phyloP scores from a whole-genome alignment of 2,797 vertebrate genomes.

The Simalia tracyae region DNA sequence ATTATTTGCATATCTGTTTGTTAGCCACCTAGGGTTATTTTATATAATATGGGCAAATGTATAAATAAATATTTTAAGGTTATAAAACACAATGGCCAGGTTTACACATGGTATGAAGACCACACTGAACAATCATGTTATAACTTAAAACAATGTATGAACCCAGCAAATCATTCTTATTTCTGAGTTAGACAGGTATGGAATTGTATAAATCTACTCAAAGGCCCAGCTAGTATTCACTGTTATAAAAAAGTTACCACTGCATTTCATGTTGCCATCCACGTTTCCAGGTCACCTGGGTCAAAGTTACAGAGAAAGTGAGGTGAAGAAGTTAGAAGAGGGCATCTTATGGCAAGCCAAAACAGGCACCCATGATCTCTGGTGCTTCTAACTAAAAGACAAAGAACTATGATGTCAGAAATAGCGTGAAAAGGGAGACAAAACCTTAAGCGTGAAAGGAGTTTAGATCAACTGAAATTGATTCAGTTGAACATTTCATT shows the following conservation, averaged over 20 bases:
- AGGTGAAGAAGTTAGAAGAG: conserved; percentile 37
- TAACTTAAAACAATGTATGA: too few relatives aligned
- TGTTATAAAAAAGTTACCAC: neutral
- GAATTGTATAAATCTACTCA: neutral
- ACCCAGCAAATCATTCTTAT: neutral
- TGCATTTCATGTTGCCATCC: neutral
- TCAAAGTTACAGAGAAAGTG: conserved; percentile 24
- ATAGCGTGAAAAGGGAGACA: conserved; percentile 45
- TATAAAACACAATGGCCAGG: too few relatives aligned
- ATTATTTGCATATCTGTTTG: too few relatives aligned
- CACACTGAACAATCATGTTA: too few relatives aligned
- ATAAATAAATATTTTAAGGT: too few relatives aligned
- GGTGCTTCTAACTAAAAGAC: conserved; percentile 61
- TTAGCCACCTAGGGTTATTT: too few relatives aligned
- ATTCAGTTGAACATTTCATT: conserved; percentile 71
- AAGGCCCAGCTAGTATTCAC: neutral
- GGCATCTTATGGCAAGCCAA: conserved; percentile 20
- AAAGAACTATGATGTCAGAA: conserved; percentile 54
- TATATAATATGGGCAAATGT: too few relatives aligned
- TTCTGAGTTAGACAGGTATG: neutral
- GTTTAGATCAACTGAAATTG: conserved; percentile 66
- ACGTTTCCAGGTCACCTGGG: neutral
- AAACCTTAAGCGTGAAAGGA: conserved; percentile 53
- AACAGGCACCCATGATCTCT: conserved; percentile 48
- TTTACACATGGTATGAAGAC: too few relatives aligned